Conservation (phyloP, 2,113 vertebrate genomes). For the Rallus limicola region DNA sequence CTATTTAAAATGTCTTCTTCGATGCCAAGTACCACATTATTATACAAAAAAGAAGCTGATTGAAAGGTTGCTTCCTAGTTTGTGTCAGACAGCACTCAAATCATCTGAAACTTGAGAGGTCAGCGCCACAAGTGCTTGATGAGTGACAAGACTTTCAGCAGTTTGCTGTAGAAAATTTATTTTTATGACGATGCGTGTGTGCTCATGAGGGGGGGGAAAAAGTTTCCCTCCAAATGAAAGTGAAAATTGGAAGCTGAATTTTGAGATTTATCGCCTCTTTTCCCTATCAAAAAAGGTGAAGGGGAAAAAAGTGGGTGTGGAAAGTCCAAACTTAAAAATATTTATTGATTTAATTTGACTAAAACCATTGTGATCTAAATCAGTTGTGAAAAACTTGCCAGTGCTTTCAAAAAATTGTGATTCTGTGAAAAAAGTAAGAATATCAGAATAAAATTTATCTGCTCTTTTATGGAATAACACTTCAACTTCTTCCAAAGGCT, state of each 20-base stretch:
- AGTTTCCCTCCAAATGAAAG: background rate
- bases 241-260: background rate
- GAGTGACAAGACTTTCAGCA: background rate
- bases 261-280: background rate
- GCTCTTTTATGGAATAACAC: background rate
- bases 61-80: constrained; percentile 4
- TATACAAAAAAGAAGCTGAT: background rate
- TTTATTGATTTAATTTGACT: background rate
- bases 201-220: background rate
- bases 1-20: constrained; percentile 2
- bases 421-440: background rate
- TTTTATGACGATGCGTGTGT: background rate
- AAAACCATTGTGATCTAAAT: background rate
- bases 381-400: background rate
- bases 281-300: background rate
- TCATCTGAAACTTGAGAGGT: background rate
- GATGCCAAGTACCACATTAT: background rate
- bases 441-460: background rate
- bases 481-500: background rate
- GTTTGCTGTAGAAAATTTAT: background rate
- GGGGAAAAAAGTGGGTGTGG: background rate
- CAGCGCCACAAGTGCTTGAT: background rate
- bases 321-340: background rate
- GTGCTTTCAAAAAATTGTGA: background rate
- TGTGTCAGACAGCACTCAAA: background rate